phyloP scores from a whole-genome alignment of 2,113 vertebrate genomes.

The Sminthopsis crassicaudata region DNA sequence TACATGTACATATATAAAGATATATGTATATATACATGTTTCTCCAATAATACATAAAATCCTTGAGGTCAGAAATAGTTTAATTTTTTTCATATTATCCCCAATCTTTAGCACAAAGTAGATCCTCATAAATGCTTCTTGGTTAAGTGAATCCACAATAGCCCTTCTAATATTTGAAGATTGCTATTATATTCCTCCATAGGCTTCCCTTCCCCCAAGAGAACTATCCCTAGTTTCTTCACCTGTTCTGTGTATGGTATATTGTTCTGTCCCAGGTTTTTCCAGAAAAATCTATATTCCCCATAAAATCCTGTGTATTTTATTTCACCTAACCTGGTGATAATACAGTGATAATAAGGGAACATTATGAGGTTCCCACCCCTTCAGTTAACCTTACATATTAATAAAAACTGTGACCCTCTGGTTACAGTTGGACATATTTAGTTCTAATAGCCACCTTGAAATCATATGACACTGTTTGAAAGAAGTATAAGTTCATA shows the following conservation, averaged over 20 bases:
- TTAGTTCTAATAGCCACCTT: neutral
- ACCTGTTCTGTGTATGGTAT: neutral
- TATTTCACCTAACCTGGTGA: neutral
- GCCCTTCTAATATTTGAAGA: neutral
- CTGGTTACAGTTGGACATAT: neutral
- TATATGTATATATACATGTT: neutral
- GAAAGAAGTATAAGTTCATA: neutral
- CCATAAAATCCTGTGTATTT: neutral
- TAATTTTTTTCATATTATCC: neutral
- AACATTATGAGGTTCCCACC: neutral
- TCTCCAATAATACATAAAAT: neutral
- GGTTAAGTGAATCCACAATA: neutral
- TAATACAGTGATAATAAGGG: neutral
- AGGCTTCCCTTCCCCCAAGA: neutral
- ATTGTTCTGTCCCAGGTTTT: neutral
- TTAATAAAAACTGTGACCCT: neutral
- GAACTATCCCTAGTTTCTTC: neutral
- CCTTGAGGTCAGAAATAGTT: neutral
- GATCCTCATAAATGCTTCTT: neutral
- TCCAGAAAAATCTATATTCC: neutral
- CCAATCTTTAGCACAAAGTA: neutral
- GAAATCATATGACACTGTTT: neutral
- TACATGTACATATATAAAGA: neutral
- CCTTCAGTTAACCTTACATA: neutral
- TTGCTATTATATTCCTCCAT: neutral